Base-by-base conservation (phyloP, 2,888 invertebrate genomes). In the Scelioninae gen. 1 region DNA sequence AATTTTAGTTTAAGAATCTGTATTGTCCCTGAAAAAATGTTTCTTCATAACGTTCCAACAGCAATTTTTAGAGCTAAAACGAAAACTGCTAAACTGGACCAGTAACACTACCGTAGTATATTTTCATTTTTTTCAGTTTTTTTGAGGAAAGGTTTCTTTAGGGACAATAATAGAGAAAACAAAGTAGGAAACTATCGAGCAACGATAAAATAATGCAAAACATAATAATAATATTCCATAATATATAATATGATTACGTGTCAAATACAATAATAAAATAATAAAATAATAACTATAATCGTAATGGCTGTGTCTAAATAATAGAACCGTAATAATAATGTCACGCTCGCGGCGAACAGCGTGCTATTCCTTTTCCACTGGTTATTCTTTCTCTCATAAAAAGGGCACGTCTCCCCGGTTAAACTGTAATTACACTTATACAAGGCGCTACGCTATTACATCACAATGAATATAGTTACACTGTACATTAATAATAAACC, bases 391-490 rank as follows among this genome's bases (percentile, higher is more conserved):
- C 66, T 79, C 66, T 65, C 34, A 47, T 79, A 40, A 66, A 81
- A 72, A 75, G 84, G 81, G 84, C 82, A 76, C 82, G 81, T 81
- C 66, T 85, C 75, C 84, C 86, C 85, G 84, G 84, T 85, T 34
- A 86, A 87, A 76, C 49, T 80, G 80, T 83, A 83, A 87, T 86
- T 86, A 87, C 87, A 88, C 90, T 90, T 89, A 89, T 89, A 88
- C 85, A 79, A 87, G 71, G 68, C 62, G 85, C 90, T 91, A 91
- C 89, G 89, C 88, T 91, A 90, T 90, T 91, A 91, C 91, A 92
- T 92, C 92, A 92, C 92, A 92, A 89, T 88, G 87, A 89, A 90
- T 92, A 92, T 92, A 92, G 88, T 92, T 92, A 92, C 92, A 92
- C 92, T 92, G 92, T 92, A 92, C 92, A 92, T 89, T 90, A 90